A percentile compares a stretch with the other conserved stretches of the same genome.
Evolutionary conservation across 1,140 invertebrate species (phyloP).

Genomic region (Drosophila leontia): DNA sequence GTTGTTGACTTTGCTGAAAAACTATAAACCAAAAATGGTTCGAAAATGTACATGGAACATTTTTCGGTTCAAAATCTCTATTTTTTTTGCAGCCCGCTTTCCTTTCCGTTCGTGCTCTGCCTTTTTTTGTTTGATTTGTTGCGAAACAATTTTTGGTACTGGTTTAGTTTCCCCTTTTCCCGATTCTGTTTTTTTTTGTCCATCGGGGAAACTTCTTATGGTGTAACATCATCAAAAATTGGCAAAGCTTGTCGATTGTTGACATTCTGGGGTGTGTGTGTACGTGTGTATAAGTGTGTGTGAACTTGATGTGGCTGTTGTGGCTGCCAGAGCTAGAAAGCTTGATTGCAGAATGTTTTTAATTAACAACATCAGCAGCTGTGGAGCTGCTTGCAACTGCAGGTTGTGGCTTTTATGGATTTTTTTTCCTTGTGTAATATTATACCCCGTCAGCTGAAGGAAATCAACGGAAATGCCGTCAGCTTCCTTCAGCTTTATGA

Average conservation of each 20-base stretch:
- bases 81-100: conserved; percentile 4
- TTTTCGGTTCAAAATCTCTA: conserved; percentile 38
- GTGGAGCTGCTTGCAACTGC: conserved; percentile 10
- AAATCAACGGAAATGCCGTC: conserved; percentile 20
- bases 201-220: conserved; percentile 58
- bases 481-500: conserved; percentile 35
- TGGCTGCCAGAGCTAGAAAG: conserved; percentile 34
- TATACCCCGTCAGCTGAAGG: conserved; percentile 1
- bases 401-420: conserved; percentile 23
- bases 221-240: conserved; percentile 63
- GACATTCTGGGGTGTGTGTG: conserved; percentile 64
- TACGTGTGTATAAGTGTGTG: no score
- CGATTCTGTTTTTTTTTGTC: conserved; percentile 4
- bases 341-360: conserved; percentile 36
- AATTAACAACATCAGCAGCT: conserved; percentile 45
- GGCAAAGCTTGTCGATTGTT: conserved; percentile 73
- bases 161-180: conserved; percentile 16
- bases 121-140: conserved; percentile 66
- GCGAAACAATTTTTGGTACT: conserved; percentile 60
- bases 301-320: conserved; percentile 55
- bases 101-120: conserved; percentile 8
- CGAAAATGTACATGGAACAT: conserved; percentile 55
- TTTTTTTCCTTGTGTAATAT: conserved; percentile 2
- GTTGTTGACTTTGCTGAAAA: conserved; percentile 60
- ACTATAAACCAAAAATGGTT: conserved; percentile 57